phyloP scores from a whole-genome alignment of 2,113 vertebrate genomes.

The Otolemur garnettii region DNA sequence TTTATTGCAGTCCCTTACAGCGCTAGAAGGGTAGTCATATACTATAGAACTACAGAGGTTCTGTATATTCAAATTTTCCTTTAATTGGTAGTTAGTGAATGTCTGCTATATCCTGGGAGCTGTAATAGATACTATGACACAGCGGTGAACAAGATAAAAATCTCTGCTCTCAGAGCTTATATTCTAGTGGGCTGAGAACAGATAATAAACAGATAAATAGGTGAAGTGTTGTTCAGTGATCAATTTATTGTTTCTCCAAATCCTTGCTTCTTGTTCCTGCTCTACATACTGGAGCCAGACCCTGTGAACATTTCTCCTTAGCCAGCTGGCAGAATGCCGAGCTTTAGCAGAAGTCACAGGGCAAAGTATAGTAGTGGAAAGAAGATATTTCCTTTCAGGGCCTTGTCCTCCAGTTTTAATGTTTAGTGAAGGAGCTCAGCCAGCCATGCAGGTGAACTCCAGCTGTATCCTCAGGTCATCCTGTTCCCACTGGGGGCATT shows the following conservation, averaged over 20 bases:
- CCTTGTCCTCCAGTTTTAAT: neutral
- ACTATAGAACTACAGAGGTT: no score
- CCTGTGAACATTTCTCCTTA: neutral
- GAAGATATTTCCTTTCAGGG: neutral
- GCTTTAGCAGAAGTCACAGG: neutral
- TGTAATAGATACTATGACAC: neutral
- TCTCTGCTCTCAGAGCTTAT: neutral
- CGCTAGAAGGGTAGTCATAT: no score
- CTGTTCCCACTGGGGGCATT: fast-evolving
- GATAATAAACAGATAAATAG: neutral
- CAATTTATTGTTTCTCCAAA: neutral
- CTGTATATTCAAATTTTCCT: neutral
- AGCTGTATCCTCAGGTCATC: neutral
- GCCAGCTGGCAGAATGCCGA: neutral
- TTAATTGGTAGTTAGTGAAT: neutral
- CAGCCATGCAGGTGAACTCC: no score
- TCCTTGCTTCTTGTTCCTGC: neutral
- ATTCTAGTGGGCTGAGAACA: neutral
- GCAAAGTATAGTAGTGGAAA: neutral
- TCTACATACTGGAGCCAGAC: neutral
- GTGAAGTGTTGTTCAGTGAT: neutral
- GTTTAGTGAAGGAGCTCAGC: neutral
- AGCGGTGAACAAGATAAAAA: neutral
- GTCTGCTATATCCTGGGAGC: neutral
- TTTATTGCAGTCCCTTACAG: no score